phyloP scores from a whole-genome alignment of 2,797 vertebrate species.

The Malurus leucopterus region DNA sequence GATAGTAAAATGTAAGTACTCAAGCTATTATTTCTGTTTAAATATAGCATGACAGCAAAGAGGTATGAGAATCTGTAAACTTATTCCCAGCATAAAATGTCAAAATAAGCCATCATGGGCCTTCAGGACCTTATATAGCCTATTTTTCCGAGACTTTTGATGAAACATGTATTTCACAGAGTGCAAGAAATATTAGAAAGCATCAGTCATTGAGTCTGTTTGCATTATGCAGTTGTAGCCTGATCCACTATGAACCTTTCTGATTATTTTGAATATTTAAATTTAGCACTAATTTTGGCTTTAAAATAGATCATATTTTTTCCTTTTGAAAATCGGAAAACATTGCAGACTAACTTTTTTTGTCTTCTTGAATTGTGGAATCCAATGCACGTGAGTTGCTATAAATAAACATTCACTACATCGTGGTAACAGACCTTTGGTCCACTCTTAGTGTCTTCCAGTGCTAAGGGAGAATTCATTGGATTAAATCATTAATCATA shows the following conservation, averaged over 20 bases:
- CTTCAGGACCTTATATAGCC: neutral
- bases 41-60: neutral
- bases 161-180: neutral
- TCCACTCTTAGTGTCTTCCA: neutral
- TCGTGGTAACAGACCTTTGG: neutral
- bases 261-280: neutral
- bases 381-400: neutral
- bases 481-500: neutral
- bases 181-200: neutral
- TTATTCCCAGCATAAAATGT: neutral
- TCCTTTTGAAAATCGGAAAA: neutral
- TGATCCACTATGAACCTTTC: neutral
- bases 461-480: neutral
- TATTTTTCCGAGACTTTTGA: neutral
- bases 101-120: neutral
- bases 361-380: neutral
- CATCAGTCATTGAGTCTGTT: neutral
- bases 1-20: neutral
- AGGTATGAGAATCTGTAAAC: neutral
- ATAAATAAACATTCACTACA: neutral
- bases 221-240: neutral
- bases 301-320: neutral
- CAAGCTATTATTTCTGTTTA: neutral
- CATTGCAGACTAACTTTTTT: neutral
- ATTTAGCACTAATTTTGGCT: neutral